phyloP scores from a whole-genome alignment of 2,113 vertebrate species.

The Catharus fuscescens region DNA sequence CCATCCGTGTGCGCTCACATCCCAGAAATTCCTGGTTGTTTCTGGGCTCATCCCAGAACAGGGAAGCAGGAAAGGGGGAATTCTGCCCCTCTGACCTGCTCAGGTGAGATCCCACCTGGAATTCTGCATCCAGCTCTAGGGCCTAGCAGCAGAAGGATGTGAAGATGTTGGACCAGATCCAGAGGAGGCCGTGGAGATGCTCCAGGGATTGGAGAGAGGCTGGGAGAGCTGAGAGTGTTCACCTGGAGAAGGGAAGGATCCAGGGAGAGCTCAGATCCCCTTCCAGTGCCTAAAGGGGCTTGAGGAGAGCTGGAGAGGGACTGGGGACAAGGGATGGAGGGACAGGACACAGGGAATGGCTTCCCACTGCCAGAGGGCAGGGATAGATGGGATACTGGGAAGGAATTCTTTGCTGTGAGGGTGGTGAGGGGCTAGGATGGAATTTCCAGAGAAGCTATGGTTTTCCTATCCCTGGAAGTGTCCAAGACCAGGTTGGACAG shows the following conservation, averaged over 20 bases:
- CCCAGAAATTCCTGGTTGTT: neutral
- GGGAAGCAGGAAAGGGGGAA: neutral
- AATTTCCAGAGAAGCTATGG: neutral
- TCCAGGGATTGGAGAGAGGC: neutral
- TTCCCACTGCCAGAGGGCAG: neutral
- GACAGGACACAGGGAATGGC: neutral
- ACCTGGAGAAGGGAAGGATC: neutral
- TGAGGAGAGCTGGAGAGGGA: neutral
- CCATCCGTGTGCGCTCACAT: rapidly evolving
- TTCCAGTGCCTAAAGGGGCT: neutral
- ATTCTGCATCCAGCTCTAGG: neutral
- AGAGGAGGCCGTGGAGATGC: rapidly evolving
- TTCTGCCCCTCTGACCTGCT: neutral
- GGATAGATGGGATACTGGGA: rapidly evolving
- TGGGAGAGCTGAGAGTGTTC: neutral
- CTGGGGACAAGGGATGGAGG: rapidly evolving
- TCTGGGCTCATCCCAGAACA: rapidly evolving
- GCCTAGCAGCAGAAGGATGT: rapidly evolving
- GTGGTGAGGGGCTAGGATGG: rapidly evolving
- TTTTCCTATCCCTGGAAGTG: neutral
- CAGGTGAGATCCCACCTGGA: neutral
- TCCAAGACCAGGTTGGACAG: rapidly evolving
- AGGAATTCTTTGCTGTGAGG: rapidly evolving
- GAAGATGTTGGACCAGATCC: rapidly evolving
- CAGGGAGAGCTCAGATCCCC: rapidly evolving